Conservation (phyloP, 1,140 invertebrate genomes). For the Cyclargus thomasi region DNA sequence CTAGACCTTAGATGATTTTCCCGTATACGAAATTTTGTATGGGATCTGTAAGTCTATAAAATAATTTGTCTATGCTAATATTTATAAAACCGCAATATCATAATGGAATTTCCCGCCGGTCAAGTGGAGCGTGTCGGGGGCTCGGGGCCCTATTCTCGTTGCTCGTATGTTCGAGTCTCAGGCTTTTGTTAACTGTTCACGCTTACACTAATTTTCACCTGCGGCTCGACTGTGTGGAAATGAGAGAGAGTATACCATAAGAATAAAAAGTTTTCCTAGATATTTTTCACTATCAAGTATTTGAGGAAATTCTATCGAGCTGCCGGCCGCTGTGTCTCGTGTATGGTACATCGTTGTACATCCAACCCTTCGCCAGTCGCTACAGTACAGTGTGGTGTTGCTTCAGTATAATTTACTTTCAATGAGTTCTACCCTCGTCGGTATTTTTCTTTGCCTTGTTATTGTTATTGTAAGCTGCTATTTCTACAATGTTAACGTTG, state of each 20-base stretch:
- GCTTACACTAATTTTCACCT: too few species aligned
- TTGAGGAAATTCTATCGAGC: too few species aligned
- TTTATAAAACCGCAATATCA: constrained; percentile 8
- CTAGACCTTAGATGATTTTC: too few species aligned
- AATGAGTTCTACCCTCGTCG: background rate
- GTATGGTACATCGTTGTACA: background rate
- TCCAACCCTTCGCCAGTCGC: background rate
- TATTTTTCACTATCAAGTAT: too few species aligned
- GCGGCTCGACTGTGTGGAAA: too few species aligned
- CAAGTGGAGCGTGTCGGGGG: background rate
- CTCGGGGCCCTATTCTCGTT: background rate
- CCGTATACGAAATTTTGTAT: too few species aligned
- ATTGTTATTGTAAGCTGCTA: background rate
- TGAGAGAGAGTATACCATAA: too few species aligned
- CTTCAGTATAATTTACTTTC: background rate
- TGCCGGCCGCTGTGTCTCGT: background rate
- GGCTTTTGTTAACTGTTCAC: too few species aligned
- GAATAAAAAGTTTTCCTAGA: too few species aligned
- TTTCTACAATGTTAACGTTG: background rate
- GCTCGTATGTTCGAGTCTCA: background rate
- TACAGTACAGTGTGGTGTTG: background rate
- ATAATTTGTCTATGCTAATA: too few species aligned
- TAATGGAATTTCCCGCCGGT: background rate
- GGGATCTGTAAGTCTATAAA: too few species aligned
- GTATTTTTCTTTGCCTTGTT: background rate